Percentiles rank a stretch among this genome's conserved stretches.
These are phyloP conservation scores for Hydraecia micacea DNA, from an alignment of 2,888 invertebrate species.

Conservation along the genomic window DNA sequence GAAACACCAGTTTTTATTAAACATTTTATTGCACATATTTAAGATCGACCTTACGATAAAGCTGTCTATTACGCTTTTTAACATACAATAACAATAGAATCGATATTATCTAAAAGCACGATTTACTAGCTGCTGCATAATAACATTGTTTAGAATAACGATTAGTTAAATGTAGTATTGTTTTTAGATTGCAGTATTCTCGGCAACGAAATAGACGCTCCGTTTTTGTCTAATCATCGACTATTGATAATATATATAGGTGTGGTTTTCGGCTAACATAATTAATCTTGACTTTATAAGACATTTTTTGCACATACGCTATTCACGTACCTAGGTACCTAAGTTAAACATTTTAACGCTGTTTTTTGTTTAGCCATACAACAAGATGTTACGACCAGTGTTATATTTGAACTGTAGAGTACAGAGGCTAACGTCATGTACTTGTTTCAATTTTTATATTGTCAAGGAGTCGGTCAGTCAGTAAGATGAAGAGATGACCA, in stretches of 20 bases:
- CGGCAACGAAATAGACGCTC: background rate
- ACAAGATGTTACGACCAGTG: too few relatives aligned
- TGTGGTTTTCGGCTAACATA: background rate
- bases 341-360: background rate
- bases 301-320: background rate
- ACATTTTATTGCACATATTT: conserved; percentile 28
- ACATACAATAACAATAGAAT: conserved; percentile 52
- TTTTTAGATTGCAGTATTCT: conserved; percentile 6
- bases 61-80: conserved; percentile 30
- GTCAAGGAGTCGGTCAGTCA: background rate
- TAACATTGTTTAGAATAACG: conserved; percentile 15
- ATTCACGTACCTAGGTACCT: background rate
- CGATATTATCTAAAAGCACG: conserved; percentile 60
- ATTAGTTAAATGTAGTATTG: background rate
- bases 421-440: background rate
- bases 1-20: conserved; percentile 15
- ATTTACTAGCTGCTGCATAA: conserved; percentile 47
- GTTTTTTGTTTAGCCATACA: too few relatives aligned
- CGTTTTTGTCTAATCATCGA: background rate
- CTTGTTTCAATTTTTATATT: background rate
- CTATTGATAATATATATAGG: background rate
- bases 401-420: background rate
- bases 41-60: conserved; percentile 35
- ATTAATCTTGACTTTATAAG: too few relatives aligned
- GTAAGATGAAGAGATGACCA: background rate